A percentile compares a stretch with the other conserved stretches of the same genome.
Conservation (phyloP, 2,888 invertebrate genomes). For the Drosophila picticornis region DNA sequence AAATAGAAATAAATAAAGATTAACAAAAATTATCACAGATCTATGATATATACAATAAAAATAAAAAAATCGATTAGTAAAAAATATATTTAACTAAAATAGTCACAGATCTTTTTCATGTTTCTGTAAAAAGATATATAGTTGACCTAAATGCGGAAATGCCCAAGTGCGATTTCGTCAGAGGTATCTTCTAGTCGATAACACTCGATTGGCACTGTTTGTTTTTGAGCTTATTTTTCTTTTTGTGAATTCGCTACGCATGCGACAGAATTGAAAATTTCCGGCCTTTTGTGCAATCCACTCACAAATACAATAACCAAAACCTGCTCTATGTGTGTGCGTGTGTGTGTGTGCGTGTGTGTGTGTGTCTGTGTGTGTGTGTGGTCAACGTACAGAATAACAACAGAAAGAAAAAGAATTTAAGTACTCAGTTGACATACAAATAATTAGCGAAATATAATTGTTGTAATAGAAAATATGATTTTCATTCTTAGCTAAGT, state of each 20-base stretch:
- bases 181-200: background rate
- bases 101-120: background rate
- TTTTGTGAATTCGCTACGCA: slow-evolving; percentile 27
- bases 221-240: background rate
- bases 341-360: slow-evolving; percentile 31
- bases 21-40: background rate
- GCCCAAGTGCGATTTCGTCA: background rate
- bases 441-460: slow-evolving; percentile 6
- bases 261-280: slow-evolving; percentile 71
- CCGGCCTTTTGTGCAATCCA: slow-evolving; percentile 64
- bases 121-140: fast-evolving
- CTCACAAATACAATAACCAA: slow-evolving; percentile 2
- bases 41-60: background rate
- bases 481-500: background rate
- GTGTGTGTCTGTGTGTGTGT: slow-evolving; percentile 16
- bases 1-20: background rate
- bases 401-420: slow-evolving; percentile 15
- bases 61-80: no score
- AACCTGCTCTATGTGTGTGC: background rate
- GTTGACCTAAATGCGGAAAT: background rate
- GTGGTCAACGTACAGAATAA: slow-evolving; percentile 58
- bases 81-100: no score
- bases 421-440: background rate
- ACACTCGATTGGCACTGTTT: background rate
- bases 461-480: slow-evolving; percentile 26